Evolutionary conservation across 2,888 invertebrate genomes (phyloP).

Genomic region (Pyrocoelia pectoralis): DNA sequence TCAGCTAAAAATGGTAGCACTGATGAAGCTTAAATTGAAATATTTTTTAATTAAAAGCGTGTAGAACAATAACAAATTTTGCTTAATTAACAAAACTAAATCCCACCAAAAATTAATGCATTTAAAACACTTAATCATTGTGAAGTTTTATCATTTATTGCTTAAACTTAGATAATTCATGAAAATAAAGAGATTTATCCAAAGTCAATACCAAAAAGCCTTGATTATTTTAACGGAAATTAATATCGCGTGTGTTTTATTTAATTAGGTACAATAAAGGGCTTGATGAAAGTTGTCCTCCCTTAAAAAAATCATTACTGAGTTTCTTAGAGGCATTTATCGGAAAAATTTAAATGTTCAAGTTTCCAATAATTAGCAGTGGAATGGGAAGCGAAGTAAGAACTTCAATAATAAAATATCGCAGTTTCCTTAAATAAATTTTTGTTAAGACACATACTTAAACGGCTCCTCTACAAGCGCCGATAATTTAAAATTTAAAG

Average conservation of each 20-base stretch:
- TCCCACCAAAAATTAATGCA: neutral
- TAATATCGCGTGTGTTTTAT: no score
- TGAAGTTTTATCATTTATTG: neutral
- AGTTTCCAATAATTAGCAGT: neutral
- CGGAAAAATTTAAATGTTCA: neutral
- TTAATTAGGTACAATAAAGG: no score
- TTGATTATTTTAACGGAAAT: no score
- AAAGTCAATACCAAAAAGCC: no score
- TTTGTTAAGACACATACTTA: neutral
- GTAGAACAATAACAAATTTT: neutral
- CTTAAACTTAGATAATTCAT: no score
- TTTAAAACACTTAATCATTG: neutral
- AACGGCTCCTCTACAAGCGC: conserved; percentile 13
- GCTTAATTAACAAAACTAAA: neutral
- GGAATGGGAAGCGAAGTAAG: neutral
- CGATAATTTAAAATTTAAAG: conserved; percentile 23
- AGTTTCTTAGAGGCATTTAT: neutral
- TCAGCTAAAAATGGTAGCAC: conserved; percentile 6
- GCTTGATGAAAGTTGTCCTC: no score
- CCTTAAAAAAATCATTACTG: no score
- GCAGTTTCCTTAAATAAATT: conserved; percentile 10
- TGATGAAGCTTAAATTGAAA: neutral
- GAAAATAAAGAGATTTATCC: no score
- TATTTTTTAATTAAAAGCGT: conserved; percentile 14
- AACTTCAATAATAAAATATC: conserved; percentile 1